A percentile compares a stretch with the other conserved stretches of the same genome.
Conservation (phyloP, 1,140 invertebrate genomes). For the Tetranychus urticae region DNA sequence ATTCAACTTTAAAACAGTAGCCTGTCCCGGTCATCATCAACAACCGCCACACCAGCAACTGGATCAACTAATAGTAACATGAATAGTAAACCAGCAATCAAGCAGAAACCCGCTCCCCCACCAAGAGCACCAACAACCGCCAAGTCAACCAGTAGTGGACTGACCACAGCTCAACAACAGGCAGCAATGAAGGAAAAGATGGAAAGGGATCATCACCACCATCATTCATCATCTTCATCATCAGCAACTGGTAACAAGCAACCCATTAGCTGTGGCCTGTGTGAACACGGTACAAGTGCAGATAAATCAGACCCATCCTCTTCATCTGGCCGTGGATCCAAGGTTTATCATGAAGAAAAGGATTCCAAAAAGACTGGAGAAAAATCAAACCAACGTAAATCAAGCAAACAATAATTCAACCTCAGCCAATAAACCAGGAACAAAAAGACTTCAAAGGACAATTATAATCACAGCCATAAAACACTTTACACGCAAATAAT, state of each 20-base stretch:
- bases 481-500: too few species aligned
- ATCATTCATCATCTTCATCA: not conserved
- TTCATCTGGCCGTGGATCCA: not conserved
- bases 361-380: too few species aligned
- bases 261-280: not conserved
- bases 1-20: not conserved
- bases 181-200: not conserved
- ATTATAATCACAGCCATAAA: too few species aligned
- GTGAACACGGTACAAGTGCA: not conserved
- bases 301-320: not conserved
- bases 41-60: not conserved
- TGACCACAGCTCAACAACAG: not conserved
- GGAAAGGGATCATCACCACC: not conserved
- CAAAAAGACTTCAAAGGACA: too few species aligned
- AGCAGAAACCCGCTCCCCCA: not conserved
- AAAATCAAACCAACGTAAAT: too few species aligned
- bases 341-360: too few species aligned
- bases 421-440: too few species aligned
- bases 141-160: not conserved
- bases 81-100: not conserved
- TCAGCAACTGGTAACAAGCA: not conserved
- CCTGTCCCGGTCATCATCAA: not conserved
- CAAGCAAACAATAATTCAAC: too few species aligned
- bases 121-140: not conserved
- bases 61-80: not conserved